phyloP scores from a whole-genome alignment of 2,797 vertebrate genomes.

The Oryzias sinensis region DNA sequence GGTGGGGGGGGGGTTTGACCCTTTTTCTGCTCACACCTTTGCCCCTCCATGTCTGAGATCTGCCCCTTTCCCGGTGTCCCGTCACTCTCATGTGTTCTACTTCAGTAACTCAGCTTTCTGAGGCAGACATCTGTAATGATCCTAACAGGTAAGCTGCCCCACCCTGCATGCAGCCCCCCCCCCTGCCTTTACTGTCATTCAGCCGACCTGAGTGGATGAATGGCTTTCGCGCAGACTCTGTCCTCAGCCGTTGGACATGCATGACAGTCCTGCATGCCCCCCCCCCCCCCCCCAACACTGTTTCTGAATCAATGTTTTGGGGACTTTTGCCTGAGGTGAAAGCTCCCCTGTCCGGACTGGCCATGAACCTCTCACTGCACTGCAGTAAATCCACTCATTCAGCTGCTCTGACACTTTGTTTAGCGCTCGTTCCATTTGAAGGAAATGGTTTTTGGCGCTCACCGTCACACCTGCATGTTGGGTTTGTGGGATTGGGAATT shows the following conservation, averaged over 20 bases:
- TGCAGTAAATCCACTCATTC: not conserved
- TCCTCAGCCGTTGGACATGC: constrained; percentile 26
- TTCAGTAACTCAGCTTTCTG: constrained; percentile 65
- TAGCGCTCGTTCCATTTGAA: no score
- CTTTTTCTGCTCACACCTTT: constrained; percentile 10
- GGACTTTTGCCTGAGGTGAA: not conserved
- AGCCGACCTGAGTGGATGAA: constrained; percentile 57
- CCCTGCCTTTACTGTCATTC: constrained; percentile 26
- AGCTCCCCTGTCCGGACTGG: constrained; percentile 1
- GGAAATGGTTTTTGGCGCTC: no score
- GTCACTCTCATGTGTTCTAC: constrained; percentile 60
- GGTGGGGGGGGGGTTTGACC: not conserved
- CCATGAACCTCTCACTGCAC: not conserved
- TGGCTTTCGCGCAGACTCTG: constrained; percentile 20
- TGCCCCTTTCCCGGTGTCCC: constrained; percentile 32
- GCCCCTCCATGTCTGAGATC: constrained; percentile 20
- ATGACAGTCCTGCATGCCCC: constrained; percentile 31
- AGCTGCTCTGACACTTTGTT: not conserved
- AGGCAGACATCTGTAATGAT: constrained; percentile 58
- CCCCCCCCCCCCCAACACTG: constrained; percentile 1
- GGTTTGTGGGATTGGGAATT: no score
- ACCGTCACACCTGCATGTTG: no score
- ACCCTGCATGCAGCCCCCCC: constrained; percentile 56
- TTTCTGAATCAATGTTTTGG: not conserved
- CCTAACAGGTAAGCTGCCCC: constrained; percentile 35